Percentiles rank a stretch among this genome's conserved stretches.
Conservation (phyloP, 2,113 vertebrate genomes). For the Misgurnus mizolepis region DNA sequence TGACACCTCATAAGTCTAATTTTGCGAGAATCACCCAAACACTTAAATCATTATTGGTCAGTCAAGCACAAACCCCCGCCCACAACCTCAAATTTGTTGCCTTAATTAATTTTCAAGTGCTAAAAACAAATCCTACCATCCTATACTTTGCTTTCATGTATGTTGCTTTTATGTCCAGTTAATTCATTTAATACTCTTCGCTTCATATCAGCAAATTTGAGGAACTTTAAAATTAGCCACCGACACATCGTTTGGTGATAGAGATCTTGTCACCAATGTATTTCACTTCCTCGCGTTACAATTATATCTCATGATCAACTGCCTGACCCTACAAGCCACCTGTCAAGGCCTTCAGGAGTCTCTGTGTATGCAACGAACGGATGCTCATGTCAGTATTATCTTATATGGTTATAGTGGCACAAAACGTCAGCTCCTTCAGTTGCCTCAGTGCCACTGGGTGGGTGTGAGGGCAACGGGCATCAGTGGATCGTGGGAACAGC, state of each 20-base stretch:
- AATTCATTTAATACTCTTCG: background rate
- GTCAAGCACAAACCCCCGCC: no score
- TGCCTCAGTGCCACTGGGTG: slow-evolving; percentile 68
- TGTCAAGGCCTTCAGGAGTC: slow-evolving; percentile 49
- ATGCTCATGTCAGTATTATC: slow-evolving; percentile 49
- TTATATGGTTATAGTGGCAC: slow-evolving; percentile 74
- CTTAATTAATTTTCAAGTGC: no score
- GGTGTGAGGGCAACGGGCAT: slow-evolving; percentile 63
- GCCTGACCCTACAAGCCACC: slow-evolving; percentile 31
- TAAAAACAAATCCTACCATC: background rate
- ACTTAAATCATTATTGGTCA: no score
- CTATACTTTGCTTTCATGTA: background rate
- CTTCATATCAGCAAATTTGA: slow-evolving; percentile 43
- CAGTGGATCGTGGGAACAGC: slow-evolving; percentile 83
- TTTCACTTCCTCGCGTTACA: slow-evolving; percentile 51
- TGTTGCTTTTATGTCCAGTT: background rate
- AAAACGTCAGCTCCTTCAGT: slow-evolving; percentile 62
- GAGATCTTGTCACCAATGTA: slow-evolving; percentile 38
- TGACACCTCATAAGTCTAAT: no score
- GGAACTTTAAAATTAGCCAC: slow-evolving; percentile 49
- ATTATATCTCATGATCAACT: slow-evolving; percentile 48
- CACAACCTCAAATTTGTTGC: no score
- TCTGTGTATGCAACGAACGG: slow-evolving; percentile 41
- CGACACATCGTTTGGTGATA: slow-evolving; percentile 39
- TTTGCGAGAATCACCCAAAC: no score